Percentiles rank a stretch among this genome's conserved stretches.
Conservation (phyloP, 2,113 vertebrate genomes). For the Oenanthe oenanthe region DNA sequence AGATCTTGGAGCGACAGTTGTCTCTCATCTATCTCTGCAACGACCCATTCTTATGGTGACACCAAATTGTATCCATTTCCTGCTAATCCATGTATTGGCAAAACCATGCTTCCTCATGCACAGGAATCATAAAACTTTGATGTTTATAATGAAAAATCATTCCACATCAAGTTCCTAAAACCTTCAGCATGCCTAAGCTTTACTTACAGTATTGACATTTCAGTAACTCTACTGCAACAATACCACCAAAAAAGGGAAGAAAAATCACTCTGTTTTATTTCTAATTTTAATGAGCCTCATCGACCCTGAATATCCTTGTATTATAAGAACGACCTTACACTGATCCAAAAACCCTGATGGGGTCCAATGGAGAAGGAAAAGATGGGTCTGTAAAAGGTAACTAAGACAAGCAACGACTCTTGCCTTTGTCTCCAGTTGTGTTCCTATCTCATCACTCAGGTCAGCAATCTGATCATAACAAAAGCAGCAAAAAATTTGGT, state of each 20-base stretch:
- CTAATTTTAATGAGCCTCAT: neutral
- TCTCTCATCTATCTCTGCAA: neutral
- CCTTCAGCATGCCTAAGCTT: neutral
- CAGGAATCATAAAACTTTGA: neutral
- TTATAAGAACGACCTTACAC: neutral
- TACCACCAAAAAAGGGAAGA: neutral
- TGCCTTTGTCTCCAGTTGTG: neutral
- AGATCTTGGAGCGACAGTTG: neutral
- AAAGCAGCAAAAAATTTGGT: neutral
- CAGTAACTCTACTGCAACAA: neutral
- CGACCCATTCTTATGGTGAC: neutral
- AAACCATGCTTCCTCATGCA: neutral
- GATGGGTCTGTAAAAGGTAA: neutral
- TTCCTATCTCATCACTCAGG: neutral
- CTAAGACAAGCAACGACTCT: neutral
- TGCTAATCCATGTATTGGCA: neutral
- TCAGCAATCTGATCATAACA: neutral
- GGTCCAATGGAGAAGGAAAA: neutral
- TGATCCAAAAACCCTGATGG: neutral
- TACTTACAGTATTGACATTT: neutral
- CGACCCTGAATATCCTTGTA: neutral
- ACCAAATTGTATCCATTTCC: neutral
- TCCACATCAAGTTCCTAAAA: neutral
- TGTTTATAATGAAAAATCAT: neutral
- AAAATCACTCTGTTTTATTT: neutral